Evolutionary conservation across 1,140 invertebrate genomes (phyloP).

Genomic region (Cyphomyrmex costatus): DNA sequence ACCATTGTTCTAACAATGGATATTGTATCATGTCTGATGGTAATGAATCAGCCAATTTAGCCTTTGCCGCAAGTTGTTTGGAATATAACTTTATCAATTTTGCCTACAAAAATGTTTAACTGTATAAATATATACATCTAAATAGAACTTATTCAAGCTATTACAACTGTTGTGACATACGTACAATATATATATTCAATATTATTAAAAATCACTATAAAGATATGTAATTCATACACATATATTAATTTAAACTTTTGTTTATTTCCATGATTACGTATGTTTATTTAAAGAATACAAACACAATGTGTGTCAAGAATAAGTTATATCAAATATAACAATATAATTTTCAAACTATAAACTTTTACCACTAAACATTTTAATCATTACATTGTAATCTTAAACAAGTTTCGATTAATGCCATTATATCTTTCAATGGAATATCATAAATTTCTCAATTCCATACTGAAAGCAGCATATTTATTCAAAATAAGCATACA

Average conservation of each 20-base stretch:
- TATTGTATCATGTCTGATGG: slow-evolving; percentile 89
- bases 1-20: slow-evolving; percentile 95
- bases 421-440: neutral
- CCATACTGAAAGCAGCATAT: neutral
- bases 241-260: neutral
- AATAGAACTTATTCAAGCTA: neutral
- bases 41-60: slow-evolving; percentile 89
- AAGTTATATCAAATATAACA: neutral
- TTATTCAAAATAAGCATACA: slow-evolving; percentile 15
- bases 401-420: neutral
- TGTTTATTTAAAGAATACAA: neutral
- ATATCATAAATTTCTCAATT: neutral
- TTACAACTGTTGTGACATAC: neutral
- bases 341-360: neutral
- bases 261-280: neutral
- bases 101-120: slow-evolving; percentile 89
- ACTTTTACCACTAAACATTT: neutral
- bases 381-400: neutral
- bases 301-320: neutral
- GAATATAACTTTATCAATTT: slow-evolving; percentile 98
- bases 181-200: slow-evolving; percentile 1
- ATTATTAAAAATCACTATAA: neutral
- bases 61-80: slow-evolving; percentile 95
- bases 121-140: slow-evolving; percentile 52
- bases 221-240: slow-evolving; percentile 1